phyloP scores from a whole-genome alignment of 2,113 vertebrate genomes.

The Seriola aureovittata region DNA sequence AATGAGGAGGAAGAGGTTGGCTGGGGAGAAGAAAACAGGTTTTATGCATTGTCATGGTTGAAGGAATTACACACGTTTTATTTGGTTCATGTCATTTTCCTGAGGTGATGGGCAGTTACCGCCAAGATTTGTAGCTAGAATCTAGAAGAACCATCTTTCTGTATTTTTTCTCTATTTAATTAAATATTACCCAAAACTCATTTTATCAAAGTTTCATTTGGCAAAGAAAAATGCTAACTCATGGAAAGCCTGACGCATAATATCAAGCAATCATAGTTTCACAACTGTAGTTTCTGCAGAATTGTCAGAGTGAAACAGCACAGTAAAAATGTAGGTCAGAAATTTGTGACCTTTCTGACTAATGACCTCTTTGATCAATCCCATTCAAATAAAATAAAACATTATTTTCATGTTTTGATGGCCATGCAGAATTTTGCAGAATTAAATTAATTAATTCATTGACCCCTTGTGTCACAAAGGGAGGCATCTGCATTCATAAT shows the following conservation, averaged over 20 bases:
- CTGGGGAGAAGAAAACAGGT: slow-evolving; percentile 74
- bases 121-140: background rate
- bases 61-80: background rate
- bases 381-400: background rate
- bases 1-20: slow-evolving; percentile 97
- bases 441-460: background rate
- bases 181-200: background rate
- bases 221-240: background rate
- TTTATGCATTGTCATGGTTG: background rate
- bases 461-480: background rate
- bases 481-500: background rate
- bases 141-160: background rate
- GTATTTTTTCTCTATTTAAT: background rate
- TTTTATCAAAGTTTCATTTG: background rate
- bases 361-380: background rate
- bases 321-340: background rate
- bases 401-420: too few species aligned
- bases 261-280: background rate
- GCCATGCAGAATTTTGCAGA: too few species aligned
- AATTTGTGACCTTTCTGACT: background rate
- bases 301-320: background rate
- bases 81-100: background rate
- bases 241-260: background rate
- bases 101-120: background rate
- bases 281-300: background rate